These are phyloP conservation scores for Caenorhabditis briggsae DNA, from an alignment of 1,140 invertebrate species.

Conservation along the genomic window DNA sequence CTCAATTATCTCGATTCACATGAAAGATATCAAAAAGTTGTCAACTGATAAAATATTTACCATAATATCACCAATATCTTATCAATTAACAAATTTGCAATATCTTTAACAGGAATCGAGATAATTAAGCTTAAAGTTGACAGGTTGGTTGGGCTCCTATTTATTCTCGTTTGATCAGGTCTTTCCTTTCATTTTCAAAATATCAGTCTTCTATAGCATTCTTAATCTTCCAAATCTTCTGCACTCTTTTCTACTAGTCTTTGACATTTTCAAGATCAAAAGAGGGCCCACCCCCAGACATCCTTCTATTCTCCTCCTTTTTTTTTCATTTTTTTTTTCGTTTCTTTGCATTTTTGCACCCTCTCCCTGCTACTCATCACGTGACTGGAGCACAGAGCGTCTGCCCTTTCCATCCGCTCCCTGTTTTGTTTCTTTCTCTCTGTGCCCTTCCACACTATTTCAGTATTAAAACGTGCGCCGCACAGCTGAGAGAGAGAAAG, in stretches of 20 bases:
- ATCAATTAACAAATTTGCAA: too few species aligned
- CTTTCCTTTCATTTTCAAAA: too few species aligned
- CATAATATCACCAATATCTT: too few species aligned
- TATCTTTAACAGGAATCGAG: too few species aligned
- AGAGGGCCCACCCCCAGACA: background rate
- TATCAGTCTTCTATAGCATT: too few species aligned
- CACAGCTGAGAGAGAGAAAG: conserved; percentile 34
- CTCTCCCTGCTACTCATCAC: conserved; percentile 47
- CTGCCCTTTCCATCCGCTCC: conserved; percentile 13
- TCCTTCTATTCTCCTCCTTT: background rate
- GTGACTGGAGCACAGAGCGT: conserved; percentile 38
- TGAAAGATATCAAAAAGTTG: too few species aligned
- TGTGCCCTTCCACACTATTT: conserved; percentile 2
- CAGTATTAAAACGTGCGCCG: conserved; percentile 9
- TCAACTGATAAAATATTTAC: too few species aligned
- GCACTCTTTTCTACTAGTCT: background rate
- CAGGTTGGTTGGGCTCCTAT: too few species aligned
- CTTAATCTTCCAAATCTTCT: too few species aligned
- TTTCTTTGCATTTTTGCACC: background rate
- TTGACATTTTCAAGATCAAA: background rate
- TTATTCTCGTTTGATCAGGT: too few species aligned
- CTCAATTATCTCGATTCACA: too few species aligned
- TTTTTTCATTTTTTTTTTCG: background rate
- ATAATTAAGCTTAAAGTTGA: too few species aligned
- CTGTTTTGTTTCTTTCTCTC: background rate